Evolutionary conservation across 2,113 vertebrate species (phyloP), one percentile per base, ranked within the genome.

Genomic region (Sakesphorus luctuosus): DNA sequence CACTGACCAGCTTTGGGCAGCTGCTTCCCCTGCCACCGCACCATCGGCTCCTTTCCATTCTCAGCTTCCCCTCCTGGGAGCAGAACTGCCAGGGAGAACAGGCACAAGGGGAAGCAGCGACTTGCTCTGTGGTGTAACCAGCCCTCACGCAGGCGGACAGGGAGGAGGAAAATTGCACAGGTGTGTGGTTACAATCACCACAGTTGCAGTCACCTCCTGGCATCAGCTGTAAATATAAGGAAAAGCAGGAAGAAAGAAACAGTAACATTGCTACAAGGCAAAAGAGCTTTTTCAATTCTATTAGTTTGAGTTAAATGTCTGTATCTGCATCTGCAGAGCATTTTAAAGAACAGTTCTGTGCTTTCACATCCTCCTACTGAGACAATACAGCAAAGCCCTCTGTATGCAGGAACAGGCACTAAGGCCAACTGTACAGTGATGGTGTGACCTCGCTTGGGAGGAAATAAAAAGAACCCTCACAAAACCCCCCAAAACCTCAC

Each of bases 1-100:
- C 35, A 2, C 38, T 62, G 24, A 2, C 3, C 20, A 13, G 5
- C 38, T 19, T 9, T 8, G 47, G 29, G 23, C 36, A 2, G 0
- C 35, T 47, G 72, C 53, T 50, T 49, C 6, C 68, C 25, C 29
- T 11, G 26, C 23, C 33, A 4, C 3, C 9, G 1, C 33, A 4
- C 3, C 9, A 1, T 7, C 3, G 1, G 40, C 9, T n/a, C 13
- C 46, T 23, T 28, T 18, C 43, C 18, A 3, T 46, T 8, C 50
- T 20, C 53, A 18, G n/a, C 25, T 11, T 25, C 8, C 26, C 31
- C 6, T 5, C 26, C 26, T 5, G 50, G 25, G 2, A 8, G 8
- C 6, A 6, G 14, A 33, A 23, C 13, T 23, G 47, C 44, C 2
- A 0, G 23, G 24, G 44, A 38, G 19, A 33, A 52, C 0, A 9